Evolutionary conservation across 2,113 vertebrate species (phyloP), one percentile per base, ranked within the genome.

Genomic region (Seriola quinqueradiata): DNA sequence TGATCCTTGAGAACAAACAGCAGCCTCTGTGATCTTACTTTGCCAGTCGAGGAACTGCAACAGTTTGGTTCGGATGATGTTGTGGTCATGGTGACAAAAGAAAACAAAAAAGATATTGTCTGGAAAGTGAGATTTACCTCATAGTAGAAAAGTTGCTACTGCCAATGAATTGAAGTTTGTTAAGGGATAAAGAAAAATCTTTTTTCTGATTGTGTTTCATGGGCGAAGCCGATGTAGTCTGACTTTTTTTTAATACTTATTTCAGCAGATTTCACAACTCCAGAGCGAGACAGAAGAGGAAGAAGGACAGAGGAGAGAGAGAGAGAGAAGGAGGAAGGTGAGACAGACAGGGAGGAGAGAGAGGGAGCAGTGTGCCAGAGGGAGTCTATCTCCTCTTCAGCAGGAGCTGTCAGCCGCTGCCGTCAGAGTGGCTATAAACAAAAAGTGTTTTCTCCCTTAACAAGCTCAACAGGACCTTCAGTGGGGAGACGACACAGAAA

Each of bases 401-500:
- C 86, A 80, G 90, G 88, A 93, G 87, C 91, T 92, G 92, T 93
- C 92, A 92, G 79, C 87, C 17, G 23, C n/a, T 77, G 87, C 91
- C 82, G 84, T 91, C 93, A 92, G 84, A 93, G 89, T 75, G 87
- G 86, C 90, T 89, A 90, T 92, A 93, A 93, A 94, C 93, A 94
- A 94, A 93, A 90, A 90, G 88, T 90, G 89, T 91, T 92, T 92
- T 94, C 90, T 92, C 81, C 92, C 90, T 92, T 95, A 95, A 95
- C 94, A 94, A 95, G 94, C 93, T 94, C 93, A 91, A 93, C 94
- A 93, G 90, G 93, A 90, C 94, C 92, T 93, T 94, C 88, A 88
- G 91, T 88, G 90, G 90, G 83, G 81, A 91, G 85, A 91, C 89
- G 90, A 94, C 92, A 92, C 81, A 90, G 92, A 94, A 92, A 89